phyloP scores from a whole-genome alignment of 2,113 vertebrate genomes.

The Scomber scombrus region DNA sequence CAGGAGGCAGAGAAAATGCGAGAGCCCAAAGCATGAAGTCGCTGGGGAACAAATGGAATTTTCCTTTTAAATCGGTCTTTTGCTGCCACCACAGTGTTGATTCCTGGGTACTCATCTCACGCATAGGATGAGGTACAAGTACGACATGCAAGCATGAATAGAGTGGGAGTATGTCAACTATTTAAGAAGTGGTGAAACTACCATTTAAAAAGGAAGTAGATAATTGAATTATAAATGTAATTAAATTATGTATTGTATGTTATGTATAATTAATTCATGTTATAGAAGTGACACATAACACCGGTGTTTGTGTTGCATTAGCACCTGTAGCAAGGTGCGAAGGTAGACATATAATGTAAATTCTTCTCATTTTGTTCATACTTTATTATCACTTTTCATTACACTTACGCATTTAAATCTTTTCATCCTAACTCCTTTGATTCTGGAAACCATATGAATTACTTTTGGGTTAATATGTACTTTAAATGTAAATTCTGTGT shows the following conservation, averaged over 20 bases:
- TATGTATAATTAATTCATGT: too few relatives aligned
- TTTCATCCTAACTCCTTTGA: neutral
- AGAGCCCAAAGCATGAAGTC: constrained; percentile 54
- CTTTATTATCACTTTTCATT: neutral
- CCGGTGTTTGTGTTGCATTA: neutral
- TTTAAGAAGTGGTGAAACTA: neutral
- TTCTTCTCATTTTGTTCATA: neutral
- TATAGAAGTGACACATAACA: neutral
- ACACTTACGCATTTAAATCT: neutral
- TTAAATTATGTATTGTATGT: too few relatives aligned
- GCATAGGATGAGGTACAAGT: constrained; percentile 18
- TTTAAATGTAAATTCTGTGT: neutral
- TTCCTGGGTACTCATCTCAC: constrained; percentile 24
- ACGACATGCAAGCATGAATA: constrained; percentile 5
- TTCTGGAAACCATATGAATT: neutral
- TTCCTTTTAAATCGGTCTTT: constrained; percentile 48
- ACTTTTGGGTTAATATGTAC: neutral
- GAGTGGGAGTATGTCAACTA: neutral
- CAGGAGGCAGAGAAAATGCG: constrained; percentile 56
- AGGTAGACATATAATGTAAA: neutral
- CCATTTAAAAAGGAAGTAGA: neutral
- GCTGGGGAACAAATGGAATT: constrained; percentile 63
- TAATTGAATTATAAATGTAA: too few relatives aligned
- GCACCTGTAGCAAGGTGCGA: neutral
- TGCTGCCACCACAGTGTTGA: constrained; percentile 18